Evolutionary conservation across 2,113 vertebrate species (phyloP), one percentile per base, ranked within the genome.

Genomic region (Menura novaehollandiae): DNA sequence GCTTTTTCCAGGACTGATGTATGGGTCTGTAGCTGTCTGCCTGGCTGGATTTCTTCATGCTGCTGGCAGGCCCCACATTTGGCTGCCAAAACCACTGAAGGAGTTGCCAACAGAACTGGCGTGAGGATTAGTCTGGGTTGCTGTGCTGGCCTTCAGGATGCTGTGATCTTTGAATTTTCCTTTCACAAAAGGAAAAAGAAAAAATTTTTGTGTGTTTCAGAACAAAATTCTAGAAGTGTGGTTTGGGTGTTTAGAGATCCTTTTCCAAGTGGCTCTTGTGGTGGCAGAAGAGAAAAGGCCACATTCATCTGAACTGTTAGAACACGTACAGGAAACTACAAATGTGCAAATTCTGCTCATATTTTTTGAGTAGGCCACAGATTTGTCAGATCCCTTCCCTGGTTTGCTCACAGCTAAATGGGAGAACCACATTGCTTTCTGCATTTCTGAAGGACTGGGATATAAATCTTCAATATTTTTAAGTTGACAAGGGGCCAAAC

Each of bases 51-150:
- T 93, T 84, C 80, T 82, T 83, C 8, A 3, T 24, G 56, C 52
- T 94, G 67, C 83, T 91, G 88, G 59, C 77, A 85, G 68, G 71
- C 33, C 83, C 41, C 47, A 51, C 2, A 4, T 63, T 85, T 66
- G 74, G 46, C 90, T 91, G 84, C 77, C 66, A 63, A 58, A 88
- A 66, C 33, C 80, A 20, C 71, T 58, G 64, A 64, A 77, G 58
- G 27, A 51, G 12, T 24, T 96, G 88, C 84, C 88, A 91, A 12
- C 33, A 87, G 77, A 30, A 43, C 80, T 89, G 79, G 35, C 89
- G 84, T 84, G 83, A 93, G 75, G 81, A 89, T 91, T 92, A 84
- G 47, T 84, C 73, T 92, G 78, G 71, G 84, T 95, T 92, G 81
- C 88, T 89, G 49, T 73, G 74, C 77, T 69, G 53, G 59, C 73